Base-by-base conservation (phyloP, 2,888 invertebrate species). In the Caenorhabditis sulstoni region DNA sequence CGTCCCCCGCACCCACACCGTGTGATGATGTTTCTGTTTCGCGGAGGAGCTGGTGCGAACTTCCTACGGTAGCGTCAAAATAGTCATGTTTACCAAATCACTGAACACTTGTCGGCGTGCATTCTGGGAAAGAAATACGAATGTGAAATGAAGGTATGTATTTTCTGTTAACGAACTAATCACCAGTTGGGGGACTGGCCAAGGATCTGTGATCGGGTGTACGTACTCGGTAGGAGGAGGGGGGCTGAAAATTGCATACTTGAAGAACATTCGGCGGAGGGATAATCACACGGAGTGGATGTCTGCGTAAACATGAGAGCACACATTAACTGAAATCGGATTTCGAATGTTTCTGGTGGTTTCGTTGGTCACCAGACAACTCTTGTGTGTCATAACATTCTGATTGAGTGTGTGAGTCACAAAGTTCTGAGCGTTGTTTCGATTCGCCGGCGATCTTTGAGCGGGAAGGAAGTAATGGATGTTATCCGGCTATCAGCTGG, bases 61-160 rank as follows among this genome's bases (percentile, higher is more conserved):
- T 29, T 29, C 29, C 29, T 29, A 29, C 29, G 29, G 29, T 29
- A 7, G 29, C 29, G 29, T 7, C 29, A 29, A 73, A 64, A 73
- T 64, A 73, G 53, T 14, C 39, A 47, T 73, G 73, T 64, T 71
- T 71, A 62, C 62, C 29, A 29, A 29, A 37, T 45, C 44, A 65
- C 57, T 58, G 49, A 71, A 71, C 62, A 71, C 71, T 64, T 71
- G 41, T 71, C 47, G 16, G 45, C 49, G 49, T 52, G 47, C 49
- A 57, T 66, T 47, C 57, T 35, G 7, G 22, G 59, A 57, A 68
- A 59, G 41, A 29, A 29, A 29, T 29, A 29, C 29, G 29, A 50
- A 44, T 64, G 22, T 73, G 58, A 62, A 73, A 45, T 73, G 41
- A 18, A 18, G 39, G 47, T 55, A 55, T 62, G 62, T 64, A 49